Conservation (phyloP, 1,140 invertebrate species). For the Belonocnema kinseyi region DNA sequence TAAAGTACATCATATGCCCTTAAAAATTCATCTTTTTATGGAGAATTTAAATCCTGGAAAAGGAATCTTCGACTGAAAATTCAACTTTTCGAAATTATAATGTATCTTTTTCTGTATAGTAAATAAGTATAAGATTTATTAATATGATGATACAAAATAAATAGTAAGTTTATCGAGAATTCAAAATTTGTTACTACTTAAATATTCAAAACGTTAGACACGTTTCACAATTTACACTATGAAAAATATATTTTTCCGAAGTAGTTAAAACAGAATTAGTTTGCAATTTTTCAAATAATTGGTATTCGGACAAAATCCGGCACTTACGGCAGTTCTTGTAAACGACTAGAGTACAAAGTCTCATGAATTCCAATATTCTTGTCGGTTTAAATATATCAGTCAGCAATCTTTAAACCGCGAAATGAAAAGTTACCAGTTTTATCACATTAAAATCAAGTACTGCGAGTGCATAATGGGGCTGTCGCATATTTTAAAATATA, state of each 20-base stretch:
- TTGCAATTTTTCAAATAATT: neutral
- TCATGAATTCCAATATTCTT: neutral
- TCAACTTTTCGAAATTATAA: too few relatives aligned
- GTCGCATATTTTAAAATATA: too few relatives aligned
- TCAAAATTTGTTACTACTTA: neutral
- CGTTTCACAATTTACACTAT: neutral
- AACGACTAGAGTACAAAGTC: neutral
- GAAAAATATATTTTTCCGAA: neutral
- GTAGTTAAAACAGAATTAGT: neutral
- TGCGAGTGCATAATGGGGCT: too few relatives aligned
- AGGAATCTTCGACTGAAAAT: too few relatives aligned
- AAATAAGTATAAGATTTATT: constrained; percentile 50
- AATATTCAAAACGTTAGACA: neutral
- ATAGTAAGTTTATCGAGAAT: neutral
- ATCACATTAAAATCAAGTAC: too few relatives aligned
- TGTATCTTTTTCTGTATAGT: too few relatives aligned
- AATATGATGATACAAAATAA: constrained; percentile 7
- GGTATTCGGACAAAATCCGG: constrained; percentile 42
- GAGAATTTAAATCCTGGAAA: neutral
- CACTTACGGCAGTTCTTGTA: constrained; percentile 29
- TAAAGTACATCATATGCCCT: neutral
- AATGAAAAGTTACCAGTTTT: too few relatives aligned
- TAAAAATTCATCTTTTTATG: neutral
- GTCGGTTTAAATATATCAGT: too few relatives aligned
- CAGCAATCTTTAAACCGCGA: too few relatives aligned